Evolutionary conservation across 2,113 vertebrate species (phyloP).

Genomic region (Clinocottus analis): DNA sequence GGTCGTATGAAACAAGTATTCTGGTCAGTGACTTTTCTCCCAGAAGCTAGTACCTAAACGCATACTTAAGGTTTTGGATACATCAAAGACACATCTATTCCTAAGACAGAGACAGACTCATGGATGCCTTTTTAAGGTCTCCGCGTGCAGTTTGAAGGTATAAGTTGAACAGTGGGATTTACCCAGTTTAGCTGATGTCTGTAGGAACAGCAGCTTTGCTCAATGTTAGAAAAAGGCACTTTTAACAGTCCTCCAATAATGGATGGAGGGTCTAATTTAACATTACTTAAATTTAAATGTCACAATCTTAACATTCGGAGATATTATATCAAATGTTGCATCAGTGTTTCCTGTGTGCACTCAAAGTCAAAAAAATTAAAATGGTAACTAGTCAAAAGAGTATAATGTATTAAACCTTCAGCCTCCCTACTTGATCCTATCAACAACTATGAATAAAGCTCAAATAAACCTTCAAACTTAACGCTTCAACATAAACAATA

Average conservation of each 20-base stretch:
- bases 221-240: neutral
- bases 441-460: neutral
- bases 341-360: neutral
- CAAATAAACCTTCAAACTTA: neutral
- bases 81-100: neutral
- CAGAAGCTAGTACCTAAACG: neutral
- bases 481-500: neutral
- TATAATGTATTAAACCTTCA: neutral
- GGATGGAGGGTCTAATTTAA: neutral
- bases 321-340: neutral
- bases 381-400: neutral
- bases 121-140: neutral
- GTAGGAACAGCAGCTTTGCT: neutral
- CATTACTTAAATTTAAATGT: neutral
- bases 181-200: slow-evolving; percentile 6
- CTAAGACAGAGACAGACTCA: neutral
- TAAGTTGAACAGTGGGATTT: slow-evolving; percentile 11
- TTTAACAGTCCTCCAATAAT: neutral
- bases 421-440: neutral
- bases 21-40: too few species aligned
- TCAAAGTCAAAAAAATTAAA: neutral
- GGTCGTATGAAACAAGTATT: neutral
- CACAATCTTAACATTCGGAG: neutral
- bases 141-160: neutral
- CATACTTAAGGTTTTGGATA: neutral